Evolutionary conservation across 2,888 invertebrate genomes (phyloP).

Genomic region (Athalia cordata): DNA sequence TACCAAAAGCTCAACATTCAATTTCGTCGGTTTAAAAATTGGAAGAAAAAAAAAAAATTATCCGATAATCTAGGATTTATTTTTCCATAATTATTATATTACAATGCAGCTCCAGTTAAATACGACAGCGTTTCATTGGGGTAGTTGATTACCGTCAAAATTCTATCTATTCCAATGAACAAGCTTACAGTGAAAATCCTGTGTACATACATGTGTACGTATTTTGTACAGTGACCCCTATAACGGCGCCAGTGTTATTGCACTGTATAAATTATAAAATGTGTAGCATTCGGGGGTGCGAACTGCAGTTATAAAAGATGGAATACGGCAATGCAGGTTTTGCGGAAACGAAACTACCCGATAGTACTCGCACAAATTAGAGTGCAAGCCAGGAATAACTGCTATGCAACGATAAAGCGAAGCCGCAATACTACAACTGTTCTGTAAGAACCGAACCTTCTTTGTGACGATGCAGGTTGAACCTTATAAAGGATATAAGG

Average conservation of each 20-base stretch:
- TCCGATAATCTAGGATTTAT: too few species aligned
- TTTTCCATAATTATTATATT: too few species aligned
- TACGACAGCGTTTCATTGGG: too few species aligned
- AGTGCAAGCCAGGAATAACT: conserved; percentile 22
- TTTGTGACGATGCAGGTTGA: not conserved
- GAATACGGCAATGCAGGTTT: conserved; percentile 41
- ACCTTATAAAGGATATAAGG: not conserved
- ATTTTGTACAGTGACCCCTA: too few species aligned
- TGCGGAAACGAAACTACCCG: conserved; percentile 18
- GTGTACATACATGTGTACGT: not conserved
- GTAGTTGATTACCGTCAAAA: too few species aligned
- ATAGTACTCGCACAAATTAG: conserved; percentile 32
- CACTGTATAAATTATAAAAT: conserved; percentile 14
- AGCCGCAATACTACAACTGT: not conserved
- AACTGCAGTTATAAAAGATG: conserved; percentile 34
- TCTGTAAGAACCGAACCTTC: not conserved
- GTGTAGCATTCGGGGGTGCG: conserved; percentile 11
- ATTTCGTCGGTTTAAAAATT: too few species aligned
- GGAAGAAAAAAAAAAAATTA: too few species aligned
- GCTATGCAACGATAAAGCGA: conserved; percentile 7
- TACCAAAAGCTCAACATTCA: too few species aligned
- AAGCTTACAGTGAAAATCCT: not conserved
- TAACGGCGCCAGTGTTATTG: not conserved
- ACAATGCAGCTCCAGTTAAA: too few species aligned
- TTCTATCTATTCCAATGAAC: too few species aligned